phyloP scores from a whole-genome alignment of 2,113 vertebrate genomes.

The Arizona elegans region DNA sequence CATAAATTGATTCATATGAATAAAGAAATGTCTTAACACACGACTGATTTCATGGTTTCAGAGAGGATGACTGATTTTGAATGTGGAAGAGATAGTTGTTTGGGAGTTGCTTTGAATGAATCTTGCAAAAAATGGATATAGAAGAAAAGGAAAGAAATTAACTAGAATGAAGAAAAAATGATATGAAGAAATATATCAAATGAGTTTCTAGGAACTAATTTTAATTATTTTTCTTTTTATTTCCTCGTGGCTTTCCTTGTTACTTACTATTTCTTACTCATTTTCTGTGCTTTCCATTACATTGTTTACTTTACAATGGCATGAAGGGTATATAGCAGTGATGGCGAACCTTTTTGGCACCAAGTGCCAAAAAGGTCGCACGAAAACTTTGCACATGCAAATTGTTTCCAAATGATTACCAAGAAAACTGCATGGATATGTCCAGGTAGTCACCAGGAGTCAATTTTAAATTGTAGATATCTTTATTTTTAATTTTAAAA shows the following conservation, averaged over 20 bases:
- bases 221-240: neutral
- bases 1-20: neutral
- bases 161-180: neutral
- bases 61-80: neutral
- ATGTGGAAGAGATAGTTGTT: neutral
- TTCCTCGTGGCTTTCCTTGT: neutral
- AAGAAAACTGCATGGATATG: neutral
- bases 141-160: neutral
- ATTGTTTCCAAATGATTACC: neutral
- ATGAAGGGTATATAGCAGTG: neutral
- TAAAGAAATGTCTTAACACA: neutral
- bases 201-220: neutral
- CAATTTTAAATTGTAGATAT: neutral
- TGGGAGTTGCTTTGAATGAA: neutral
- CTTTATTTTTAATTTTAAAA: neutral
- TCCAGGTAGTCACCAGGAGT: neutral
- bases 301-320: neutral
- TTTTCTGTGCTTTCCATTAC: neutral
- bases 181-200: neutral
- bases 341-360: no score
- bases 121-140: neutral
- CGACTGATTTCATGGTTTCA: neutral
- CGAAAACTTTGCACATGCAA: neutral
- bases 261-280: neutral
- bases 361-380: no score